A percentile compares a stretch with the other conserved stretches of the same genome.
Conservation (phyloP, 2,113 vertebrate genomes). For the Crotalus helleri region DNA sequence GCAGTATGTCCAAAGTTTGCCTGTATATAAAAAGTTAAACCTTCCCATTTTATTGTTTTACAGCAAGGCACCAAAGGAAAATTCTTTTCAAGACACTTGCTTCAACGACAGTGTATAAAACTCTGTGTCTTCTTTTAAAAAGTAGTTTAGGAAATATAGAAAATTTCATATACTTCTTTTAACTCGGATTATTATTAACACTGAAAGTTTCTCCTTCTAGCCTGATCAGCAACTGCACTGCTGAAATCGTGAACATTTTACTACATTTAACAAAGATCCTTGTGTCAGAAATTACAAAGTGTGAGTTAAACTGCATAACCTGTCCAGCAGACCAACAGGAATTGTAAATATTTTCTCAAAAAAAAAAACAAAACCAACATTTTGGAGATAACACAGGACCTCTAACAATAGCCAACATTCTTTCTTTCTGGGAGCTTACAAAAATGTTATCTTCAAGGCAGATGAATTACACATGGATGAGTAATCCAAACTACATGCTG, state of each 20-base stretch:
- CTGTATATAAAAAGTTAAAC: not conserved
- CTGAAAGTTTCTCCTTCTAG: not conserved
- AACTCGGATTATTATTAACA: not conserved
- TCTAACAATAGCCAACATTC: not conserved
- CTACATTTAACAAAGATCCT: not conserved
- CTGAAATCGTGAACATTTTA: not conserved
- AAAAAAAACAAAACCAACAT: not conserved
- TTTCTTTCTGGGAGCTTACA: not conserved
- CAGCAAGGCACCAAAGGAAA: not conserved
- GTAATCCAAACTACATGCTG: not conserved
- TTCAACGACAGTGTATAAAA: not conserved
- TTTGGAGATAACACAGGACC: not conserved
- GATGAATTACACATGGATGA: not conserved
- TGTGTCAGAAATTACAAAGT: not conserved
- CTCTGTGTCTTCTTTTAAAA: not conserved
- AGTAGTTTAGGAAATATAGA: not conserved
- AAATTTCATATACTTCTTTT: not conserved
- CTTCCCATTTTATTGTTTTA: not conserved
- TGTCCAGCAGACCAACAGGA: not conserved
- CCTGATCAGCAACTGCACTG: not conserved
- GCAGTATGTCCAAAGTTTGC: not conserved
- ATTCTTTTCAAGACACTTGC: not conserved
- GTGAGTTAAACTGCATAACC: not conserved
- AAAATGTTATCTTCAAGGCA: not conserved
- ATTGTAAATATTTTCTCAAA: not conserved